These are phyloP conservation scores for Xiphydria camelus DNA, from an alignment of 2,888 invertebrate genomes.

Conservation along the genomic window DNA sequence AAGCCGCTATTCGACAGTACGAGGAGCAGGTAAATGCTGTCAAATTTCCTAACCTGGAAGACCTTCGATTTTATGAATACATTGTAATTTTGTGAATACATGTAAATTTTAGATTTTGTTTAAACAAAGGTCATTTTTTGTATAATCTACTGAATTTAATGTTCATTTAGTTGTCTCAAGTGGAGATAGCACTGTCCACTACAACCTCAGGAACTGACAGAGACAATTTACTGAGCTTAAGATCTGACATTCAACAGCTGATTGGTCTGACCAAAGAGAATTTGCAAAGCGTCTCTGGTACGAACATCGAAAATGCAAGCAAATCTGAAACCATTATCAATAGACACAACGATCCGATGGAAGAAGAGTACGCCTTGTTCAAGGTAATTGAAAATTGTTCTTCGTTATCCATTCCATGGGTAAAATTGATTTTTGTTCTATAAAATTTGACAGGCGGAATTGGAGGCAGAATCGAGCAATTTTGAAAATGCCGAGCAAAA, in stretches of 20 bases:
- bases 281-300: constrained; percentile 48
- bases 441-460: constrained; percentile 59
- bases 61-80: neutral
- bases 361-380: constrained; percentile 69
- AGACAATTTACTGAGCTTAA: constrained; percentile 64
- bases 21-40: constrained; percentile 41
- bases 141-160: too few species aligned
- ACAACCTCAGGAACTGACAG: constrained; percentile 60
- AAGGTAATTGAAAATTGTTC: constrained; percentile 66
- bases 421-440: neutral
- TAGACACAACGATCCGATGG: constrained; percentile 49
- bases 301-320: constrained; percentile 15
- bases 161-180: constrained; percentile 64
- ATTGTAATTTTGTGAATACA: neutral
- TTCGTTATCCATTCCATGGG: too few species aligned
- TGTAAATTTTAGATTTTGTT: constrained; percentile 7
- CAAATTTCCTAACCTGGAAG: neutral
- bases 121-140: too few species aligned
- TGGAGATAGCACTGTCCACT: constrained; percentile 63
- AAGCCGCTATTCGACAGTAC: constrained; percentile 42
- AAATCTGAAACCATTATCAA: constrained; percentile 8
- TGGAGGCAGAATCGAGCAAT: constrained; percentile 59
- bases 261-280: constrained; percentile 71
- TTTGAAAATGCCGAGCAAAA: constrained; percentile 33
- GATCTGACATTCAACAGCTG: constrained; percentile 69